Percentiles rank a stretch among this genome's conserved stretches.
Conservation (phyloP, 1,140 invertebrate genomes). For the Agrilus planipennis region DNA sequence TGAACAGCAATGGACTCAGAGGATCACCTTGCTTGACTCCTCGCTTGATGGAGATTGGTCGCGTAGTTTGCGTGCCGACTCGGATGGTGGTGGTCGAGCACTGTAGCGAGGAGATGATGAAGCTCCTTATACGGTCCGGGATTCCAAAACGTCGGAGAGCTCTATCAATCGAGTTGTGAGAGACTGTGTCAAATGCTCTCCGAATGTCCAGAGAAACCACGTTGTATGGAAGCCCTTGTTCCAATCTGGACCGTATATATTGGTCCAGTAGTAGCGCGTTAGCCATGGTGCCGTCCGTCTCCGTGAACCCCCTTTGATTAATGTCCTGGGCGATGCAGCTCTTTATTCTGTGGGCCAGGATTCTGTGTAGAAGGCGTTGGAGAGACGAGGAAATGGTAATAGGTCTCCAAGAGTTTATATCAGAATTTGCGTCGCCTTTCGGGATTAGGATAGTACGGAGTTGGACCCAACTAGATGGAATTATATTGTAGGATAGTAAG, state of each 20-base stretch:
- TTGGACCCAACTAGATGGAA: no score
- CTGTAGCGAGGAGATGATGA: slow-evolving; percentile 13
- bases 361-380: slow-evolving; percentile 24
- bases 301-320: slow-evolving; percentile 26
- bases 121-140: slow-evolving; percentile 17
- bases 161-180: slow-evolving; percentile 19
- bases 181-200: slow-evolving; percentile 29
- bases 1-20: slow-evolving; percentile 35
- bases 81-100: slow-evolving; percentile 15
- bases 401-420: slow-evolving; percentile 30
- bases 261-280: slow-evolving; percentile 29
- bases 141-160: slow-evolving; percentile 16
- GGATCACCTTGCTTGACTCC: slow-evolving; percentile 40
- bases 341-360: slow-evolving; percentile 25
- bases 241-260: slow-evolving; percentile 22
- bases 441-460: no score
- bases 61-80: slow-evolving; percentile 11
- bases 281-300: slow-evolving; percentile 25
- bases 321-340: slow-evolving; percentile 17
- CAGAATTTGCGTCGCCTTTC: slow-evolving; percentile 6
- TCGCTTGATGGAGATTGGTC: slow-evolving; percentile 17
- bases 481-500: no score
- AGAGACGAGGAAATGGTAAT: slow-evolving; percentile 33
- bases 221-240: slow-evolving; percentile 21
- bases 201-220: slow-evolving; percentile 27